Conservation (phyloP, 2,888 invertebrate species). For the Drosophila paranaensis region DNA sequence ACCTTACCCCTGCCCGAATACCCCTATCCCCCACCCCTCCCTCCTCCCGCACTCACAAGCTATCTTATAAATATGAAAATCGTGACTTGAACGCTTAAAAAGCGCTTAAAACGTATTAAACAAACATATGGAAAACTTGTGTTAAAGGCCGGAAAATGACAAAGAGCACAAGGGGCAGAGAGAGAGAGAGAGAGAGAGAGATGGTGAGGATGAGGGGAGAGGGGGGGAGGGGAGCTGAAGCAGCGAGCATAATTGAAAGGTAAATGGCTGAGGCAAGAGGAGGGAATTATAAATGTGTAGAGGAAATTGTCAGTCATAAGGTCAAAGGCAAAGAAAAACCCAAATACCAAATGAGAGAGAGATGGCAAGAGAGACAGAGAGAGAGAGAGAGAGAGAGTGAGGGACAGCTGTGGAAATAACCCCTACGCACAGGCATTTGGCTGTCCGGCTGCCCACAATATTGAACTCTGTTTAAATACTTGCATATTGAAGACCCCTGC, state of each 20-base stretch:
- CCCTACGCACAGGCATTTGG: constrained; percentile 73
- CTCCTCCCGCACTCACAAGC: constrained; percentile 20
- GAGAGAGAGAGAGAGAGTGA: neutral
- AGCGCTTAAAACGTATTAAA: constrained; percentile 79
- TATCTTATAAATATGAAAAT: constrained; percentile 77
- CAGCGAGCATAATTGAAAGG: constrained; percentile 73
- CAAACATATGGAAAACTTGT: constrained; percentile 79
- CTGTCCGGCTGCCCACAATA: constrained; percentile 41
- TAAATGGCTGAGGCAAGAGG: constrained; percentile 29
- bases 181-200: neutral
- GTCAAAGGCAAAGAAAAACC: constrained; percentile 57
- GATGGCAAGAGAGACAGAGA: neutral
- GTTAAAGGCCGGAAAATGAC: constrained; percentile 57
- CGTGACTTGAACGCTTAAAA: constrained; percentile 82
- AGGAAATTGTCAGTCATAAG: constrained; percentile 80
- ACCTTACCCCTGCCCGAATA: neutral
- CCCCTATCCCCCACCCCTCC: neutral
- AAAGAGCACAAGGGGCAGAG: constrained; percentile 46
- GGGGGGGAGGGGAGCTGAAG: neutral
- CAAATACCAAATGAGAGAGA: constrained; percentile 32
- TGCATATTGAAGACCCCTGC: constrained; percentile 28
- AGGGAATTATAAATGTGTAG: constrained; percentile 61
- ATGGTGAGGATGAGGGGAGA: neutral
- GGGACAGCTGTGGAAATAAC: constrained; percentile 72
- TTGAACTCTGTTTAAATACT: constrained; percentile 72